Conservation (phyloP, 1,140 invertebrate genomes). For the Drosophila navojoa region DNA sequence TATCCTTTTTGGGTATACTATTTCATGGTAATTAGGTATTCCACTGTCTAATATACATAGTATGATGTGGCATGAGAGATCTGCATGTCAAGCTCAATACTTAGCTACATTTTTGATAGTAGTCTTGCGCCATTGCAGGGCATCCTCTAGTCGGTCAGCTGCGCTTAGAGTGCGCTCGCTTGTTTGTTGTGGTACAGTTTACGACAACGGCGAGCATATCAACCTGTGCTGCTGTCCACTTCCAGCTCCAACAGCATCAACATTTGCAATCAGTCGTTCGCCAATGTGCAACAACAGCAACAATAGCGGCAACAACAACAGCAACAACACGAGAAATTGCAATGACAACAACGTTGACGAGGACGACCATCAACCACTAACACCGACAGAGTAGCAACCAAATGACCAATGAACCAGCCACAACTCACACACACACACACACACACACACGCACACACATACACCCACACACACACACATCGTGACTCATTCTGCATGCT, state of each 20-base stretch:
- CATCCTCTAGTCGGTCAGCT: background rate
- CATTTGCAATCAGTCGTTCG: conserved; percentile 65
- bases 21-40: too few relatives aligned
- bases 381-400: conserved; percentile 73
- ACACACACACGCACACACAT: background rate
- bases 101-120: background rate
- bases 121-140: background rate
- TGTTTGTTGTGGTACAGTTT: conserved; percentile 20
- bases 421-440: conserved; percentile 36
- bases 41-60: too few relatives aligned
- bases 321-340: conserved; percentile 18
- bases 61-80: too few relatives aligned
- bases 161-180: background rate
- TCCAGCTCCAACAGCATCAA: conserved; percentile 40
- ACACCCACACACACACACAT: conserved; percentile 7
- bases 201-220: conserved; percentile 13
- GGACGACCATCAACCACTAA: conserved; percentile 67
- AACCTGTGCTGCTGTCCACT: conserved; percentile 22
- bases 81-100: background rate
- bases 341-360: conserved; percentile 52
- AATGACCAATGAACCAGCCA: conserved; percentile 77
- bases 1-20: too few relatives aligned
- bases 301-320: conserved; percentile 53
- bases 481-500: conserved; percentile 34
- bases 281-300: conserved; percentile 20